phyloP scores from a whole-genome alignment of 2,797 vertebrate genomes.

The Octomys mimax region DNA sequence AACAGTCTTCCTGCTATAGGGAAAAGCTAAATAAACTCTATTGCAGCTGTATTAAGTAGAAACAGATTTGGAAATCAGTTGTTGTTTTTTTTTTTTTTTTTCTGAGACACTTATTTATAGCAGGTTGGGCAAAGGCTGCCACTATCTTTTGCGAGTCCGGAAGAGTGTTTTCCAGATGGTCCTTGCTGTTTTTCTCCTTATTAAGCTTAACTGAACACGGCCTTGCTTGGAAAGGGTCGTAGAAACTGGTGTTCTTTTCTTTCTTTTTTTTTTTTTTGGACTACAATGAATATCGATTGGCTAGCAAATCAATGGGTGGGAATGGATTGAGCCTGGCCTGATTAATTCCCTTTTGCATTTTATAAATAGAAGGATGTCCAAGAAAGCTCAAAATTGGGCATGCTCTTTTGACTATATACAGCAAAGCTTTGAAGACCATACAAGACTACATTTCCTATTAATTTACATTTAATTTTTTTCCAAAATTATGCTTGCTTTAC shows the following conservation, averaged over 20 bases:
- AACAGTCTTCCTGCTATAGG: conserved; percentile 75
- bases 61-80: conserved; percentile 85
- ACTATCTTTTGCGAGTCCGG: conserved; percentile 87
- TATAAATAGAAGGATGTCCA: conserved; percentile 69
- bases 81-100: conserved; percentile 26
- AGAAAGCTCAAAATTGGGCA: conserved; percentile 49
- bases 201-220: conserved; percentile 84
- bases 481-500: conserved; percentile 66
- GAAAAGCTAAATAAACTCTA: conserved; percentile 83
- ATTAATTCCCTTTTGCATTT: conserved; percentile 67
- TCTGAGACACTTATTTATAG: conserved; percentile 89
- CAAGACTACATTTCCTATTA: conserved; percentile 41
- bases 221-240: conserved; percentile 85
- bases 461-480: conserved; percentile 51
- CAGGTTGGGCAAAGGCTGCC: conserved; percentile 89
- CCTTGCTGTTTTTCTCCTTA: conserved; percentile 89
- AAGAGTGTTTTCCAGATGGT: conserved; percentile 91
- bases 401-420: background rate
- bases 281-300: conserved; percentile 84
- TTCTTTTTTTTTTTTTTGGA: conserved; percentile 73
- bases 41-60: conserved; percentile 86
- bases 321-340: conserved; percentile 57
- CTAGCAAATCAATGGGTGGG: conserved; percentile 76
- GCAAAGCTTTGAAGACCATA: conserved; percentile 56
- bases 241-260: conserved; percentile 81